Evolutionary conservation across 2,888 invertebrate species (phyloP), one percentile per base, ranked within the genome.

Genomic region (Hirtodrosophila trivittata): DNA sequence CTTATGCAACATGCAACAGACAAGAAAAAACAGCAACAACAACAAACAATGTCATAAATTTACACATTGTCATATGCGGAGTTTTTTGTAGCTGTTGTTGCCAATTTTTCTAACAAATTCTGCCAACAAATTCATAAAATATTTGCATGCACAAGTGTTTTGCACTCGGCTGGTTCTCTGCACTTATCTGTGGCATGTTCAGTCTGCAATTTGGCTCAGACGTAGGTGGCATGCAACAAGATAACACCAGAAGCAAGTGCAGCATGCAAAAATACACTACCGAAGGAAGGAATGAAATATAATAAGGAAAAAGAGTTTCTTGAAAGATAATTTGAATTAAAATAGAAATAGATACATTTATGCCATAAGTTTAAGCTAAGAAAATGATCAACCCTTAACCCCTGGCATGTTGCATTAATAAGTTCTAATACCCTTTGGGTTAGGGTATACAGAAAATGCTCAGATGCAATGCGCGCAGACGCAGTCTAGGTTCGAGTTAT

Each of bases 141-240:
- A 86, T 80, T 86, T 80, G 81, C 78, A 69, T 86, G 84, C 66
- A 69, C 86, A 80, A 80, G 78, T 80, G 78, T 78, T 74, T 68
- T 35, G 35, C 43, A 47, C 55, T 66, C 52, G 10, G 37, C 42
- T 51, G 32, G 14, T 28, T 13, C 13, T 10, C 16, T 30, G 46
- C 1, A 26, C 21, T 49, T 51, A 65, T 50, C 60, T 69, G 35
- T 62, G 74, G 60, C 77, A 67, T 63, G 63, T 67, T 43, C 58
- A 59, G 42, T 21, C 28, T 38, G 47, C 47, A 32, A 62, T 21
- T 57, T 56, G 46, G 39, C n/a, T 39, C 12, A 45, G 51, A 47
- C 55, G 72, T 52, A 57, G 62, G 72, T 67, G 73, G 76, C 75
- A 56, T 42, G 51, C 66, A 42, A 30, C 32, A 1, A 52, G 60